A percentile compares a stretch with the other conserved stretches of the same genome.
Conservation (phyloP, 2,113 vertebrate genomes). For the Cercopithecus mona region DNA sequence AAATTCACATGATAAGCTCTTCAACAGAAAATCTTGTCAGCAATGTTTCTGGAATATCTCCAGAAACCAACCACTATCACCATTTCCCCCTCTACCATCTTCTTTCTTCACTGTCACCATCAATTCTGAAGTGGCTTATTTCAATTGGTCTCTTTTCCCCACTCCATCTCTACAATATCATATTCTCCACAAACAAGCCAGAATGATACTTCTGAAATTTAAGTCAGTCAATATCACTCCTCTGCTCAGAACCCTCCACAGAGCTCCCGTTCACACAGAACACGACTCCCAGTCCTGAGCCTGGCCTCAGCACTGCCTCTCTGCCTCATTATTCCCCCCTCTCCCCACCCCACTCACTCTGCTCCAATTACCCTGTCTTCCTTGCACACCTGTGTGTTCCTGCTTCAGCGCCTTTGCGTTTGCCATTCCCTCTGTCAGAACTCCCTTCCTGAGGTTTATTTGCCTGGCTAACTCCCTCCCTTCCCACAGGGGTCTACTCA, state of each 20-base stretch:
- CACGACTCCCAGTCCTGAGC: background rate
- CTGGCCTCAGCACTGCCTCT: background rate
- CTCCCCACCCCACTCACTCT: background rate
- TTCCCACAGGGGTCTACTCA: background rate
- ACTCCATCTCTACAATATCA: background rate
- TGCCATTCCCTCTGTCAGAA: background rate
- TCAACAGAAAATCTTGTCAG: background rate
- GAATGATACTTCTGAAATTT: background rate
- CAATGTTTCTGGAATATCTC: background rate
- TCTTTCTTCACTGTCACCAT: background rate
- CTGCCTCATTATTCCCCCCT: background rate
- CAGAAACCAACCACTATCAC: background rate
- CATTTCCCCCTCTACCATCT: background rate
- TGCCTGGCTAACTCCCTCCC: background rate
- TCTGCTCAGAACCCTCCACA: background rate
- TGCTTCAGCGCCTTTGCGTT: background rate
- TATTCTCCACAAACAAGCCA: background rate
- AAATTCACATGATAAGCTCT: background rate
- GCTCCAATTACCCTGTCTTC: background rate
- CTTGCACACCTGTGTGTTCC: background rate
- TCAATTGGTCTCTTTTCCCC: background rate
- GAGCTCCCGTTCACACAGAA: background rate
- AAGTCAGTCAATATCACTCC: background rate
- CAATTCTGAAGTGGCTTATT: background rate
- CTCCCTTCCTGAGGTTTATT: background rate